Evolutionary conservation across 2,888 invertebrate species (phyloP).

Genomic region (Ornithoptera priamus): DNA sequence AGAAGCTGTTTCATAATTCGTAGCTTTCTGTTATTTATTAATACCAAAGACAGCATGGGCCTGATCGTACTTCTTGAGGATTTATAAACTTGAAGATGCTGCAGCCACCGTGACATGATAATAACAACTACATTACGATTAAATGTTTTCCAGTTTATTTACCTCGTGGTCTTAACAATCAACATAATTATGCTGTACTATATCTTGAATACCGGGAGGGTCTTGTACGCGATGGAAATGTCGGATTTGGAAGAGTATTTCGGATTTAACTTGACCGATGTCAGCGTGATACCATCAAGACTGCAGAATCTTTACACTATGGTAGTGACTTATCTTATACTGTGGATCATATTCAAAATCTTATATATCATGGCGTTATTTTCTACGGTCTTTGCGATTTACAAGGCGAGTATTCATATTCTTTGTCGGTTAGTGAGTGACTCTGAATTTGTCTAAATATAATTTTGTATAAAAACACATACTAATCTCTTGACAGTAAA

Average conservation of each 20-base stretch:
- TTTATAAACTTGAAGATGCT: no score
- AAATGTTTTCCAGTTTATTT: not conserved
- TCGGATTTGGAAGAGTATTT: slow-evolving; percentile 15
- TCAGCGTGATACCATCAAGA: not conserved
- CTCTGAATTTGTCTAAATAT: no score
- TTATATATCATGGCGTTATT: slow-evolving; percentile 25
- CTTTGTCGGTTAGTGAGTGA: not conserved
- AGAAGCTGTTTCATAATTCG: no score
- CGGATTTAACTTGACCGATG: slow-evolving; percentile 7
- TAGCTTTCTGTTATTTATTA: no score
- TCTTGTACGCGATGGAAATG: slow-evolving; percentile 9
- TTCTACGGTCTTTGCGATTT: slow-evolving; percentile 30
- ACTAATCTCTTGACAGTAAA: no score
- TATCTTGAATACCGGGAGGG: not conserved
- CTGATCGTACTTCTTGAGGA: no score
- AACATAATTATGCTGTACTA: slow-evolving; percentile 21
- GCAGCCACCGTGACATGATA: no score
- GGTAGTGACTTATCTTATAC: slow-evolving; percentile 20
- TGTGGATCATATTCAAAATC: slow-evolving; percentile 31
- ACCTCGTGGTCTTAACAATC: slow-evolving; percentile 3
- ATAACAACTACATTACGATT: no score
- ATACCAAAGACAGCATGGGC: no score
- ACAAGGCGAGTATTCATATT: slow-evolving; percentile 24
- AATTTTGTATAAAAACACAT: no score
- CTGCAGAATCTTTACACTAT: slow-evolving; percentile 16